Percentiles rank a stretch among this genome's conserved stretches.
These are phyloP conservation scores for Drosophila subsilvestris DNA, from an alignment of 2,888 invertebrate genomes.

Conservation along the genomic window DNA sequence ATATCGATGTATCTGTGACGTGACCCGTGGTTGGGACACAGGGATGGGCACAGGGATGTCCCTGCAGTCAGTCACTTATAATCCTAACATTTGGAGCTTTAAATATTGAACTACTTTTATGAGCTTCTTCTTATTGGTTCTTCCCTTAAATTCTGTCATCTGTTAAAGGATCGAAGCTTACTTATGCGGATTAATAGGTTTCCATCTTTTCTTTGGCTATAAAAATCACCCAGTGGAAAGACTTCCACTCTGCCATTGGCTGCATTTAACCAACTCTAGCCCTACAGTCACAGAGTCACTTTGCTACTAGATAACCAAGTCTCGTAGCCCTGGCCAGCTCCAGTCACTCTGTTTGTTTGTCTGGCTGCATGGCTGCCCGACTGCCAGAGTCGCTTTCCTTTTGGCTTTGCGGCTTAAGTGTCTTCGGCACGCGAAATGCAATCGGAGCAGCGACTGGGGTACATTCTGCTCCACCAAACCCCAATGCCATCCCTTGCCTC, in stretches of 20 bases:
- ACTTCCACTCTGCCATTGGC: too few species aligned
- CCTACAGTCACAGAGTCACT: neutral
- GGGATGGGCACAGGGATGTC: neutral
- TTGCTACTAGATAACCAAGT: neutral
- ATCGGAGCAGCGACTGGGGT: conserved; percentile 37
- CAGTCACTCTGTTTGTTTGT: conserved; percentile 44
- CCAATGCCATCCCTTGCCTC: conserved; percentile 17
- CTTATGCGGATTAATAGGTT: too few species aligned
- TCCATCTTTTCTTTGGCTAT: too few species aligned
- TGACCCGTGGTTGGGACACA: conserved; percentile 23
- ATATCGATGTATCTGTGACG: conserved; percentile 43
- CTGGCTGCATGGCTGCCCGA: conserved; percentile 15
- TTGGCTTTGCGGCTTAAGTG: conserved; percentile 74
- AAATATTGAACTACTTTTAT: neutral
- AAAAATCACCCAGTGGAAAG: too few species aligned
- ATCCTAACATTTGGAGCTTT: neutral
- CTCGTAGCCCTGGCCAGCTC: conserved; percentile 28
- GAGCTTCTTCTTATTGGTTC: neutral
- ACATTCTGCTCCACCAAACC: conserved; percentile 5
- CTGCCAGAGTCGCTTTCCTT: conserved; percentile 44
- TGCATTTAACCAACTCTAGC: neutral
- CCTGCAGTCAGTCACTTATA: neutral
- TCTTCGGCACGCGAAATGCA: conserved; percentile 79
- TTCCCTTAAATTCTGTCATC: too few species aligned
- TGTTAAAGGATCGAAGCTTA: too few species aligned